Evolutionary conservation across 2,113 vertebrate species (phyloP).

Genomic region (Sturnira hondurensis): DNA sequence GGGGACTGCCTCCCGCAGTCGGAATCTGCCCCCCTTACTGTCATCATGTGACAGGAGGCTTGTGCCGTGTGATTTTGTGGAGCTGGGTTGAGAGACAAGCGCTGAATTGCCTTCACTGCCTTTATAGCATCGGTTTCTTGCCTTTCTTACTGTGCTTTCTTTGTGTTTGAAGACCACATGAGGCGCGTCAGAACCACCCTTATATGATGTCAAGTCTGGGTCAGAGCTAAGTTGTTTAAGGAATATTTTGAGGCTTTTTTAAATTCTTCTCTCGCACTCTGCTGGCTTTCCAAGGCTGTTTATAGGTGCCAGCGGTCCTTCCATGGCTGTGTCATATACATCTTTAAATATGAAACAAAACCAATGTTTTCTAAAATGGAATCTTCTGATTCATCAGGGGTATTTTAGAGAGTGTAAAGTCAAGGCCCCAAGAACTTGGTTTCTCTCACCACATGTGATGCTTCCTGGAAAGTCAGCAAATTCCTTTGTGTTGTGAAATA

Average conservation of each 20-base stretch:
- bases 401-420: not conserved
- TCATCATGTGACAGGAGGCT: conserved; percentile 5
- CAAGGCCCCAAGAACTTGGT: not conserved
- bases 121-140: not conserved
- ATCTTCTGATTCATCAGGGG: not conserved
- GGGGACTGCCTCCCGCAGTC: not conserved
- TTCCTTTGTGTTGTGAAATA: not conserved
- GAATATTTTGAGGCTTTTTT: not conserved
- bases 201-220: not conserved
- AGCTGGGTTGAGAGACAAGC: not conserved
- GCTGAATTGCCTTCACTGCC: not conserved
- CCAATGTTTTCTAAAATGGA: not conserved
- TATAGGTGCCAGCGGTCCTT: not conserved
- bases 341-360: not conserved
- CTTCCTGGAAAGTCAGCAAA: not conserved
- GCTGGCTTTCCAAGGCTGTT: not conserved
- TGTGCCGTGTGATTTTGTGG: not conserved
- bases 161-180: not conserved
- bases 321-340: not conserved
- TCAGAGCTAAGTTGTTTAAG: conserved; percentile 2
- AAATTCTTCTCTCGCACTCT: not conserved
- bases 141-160: conserved; percentile 1
- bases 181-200: not conserved
- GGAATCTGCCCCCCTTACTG: not conserved
- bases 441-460: not conserved